phyloP scores from a whole-genome alignment of 37 sponge, comb jelly and placozoan species.

The Dysidea cf. avara region DNA sequence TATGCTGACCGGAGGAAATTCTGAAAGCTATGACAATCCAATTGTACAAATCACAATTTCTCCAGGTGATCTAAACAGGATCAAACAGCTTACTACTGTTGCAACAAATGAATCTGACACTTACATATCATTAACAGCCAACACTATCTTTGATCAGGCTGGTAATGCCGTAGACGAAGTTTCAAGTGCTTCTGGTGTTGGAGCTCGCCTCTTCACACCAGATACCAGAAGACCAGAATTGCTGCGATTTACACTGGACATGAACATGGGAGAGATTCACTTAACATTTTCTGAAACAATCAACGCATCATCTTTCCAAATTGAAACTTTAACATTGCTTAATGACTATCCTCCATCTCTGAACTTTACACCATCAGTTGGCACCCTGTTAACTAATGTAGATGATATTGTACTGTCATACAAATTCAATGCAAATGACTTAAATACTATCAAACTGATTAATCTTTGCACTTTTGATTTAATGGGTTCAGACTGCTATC shows the following conservation, averaged over 20 bases:
- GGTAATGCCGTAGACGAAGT: constrained; percentile 60
- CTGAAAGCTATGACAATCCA: constrained; percentile 77
- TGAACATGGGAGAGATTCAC: constrained; percentile 66
- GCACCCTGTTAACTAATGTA: constrained; percentile 37
- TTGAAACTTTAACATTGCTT: constrained; percentile 25
- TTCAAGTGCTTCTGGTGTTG: not conserved
- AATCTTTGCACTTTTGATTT: constrained; percentile 57
- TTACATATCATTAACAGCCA: constrained; percentile 43
- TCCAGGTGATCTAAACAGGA: constrained; percentile 58
- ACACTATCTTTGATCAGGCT: constrained; percentile 55
- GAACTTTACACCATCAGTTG: constrained; percentile 22
- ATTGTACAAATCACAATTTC: constrained; percentile 50
- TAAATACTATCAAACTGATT: constrained; percentile 75
- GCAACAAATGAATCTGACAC: constrained; percentile 34
- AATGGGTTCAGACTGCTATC: constrained; percentile 72
- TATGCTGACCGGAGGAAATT: constrained; percentile 66
- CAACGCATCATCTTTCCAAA: constrained; percentile 50
- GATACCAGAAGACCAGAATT: constrained; percentile 72
- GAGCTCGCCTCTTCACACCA: constrained; percentile 18
- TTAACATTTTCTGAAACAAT: constrained; percentile 86
- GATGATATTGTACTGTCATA: constrained; percentile 64
- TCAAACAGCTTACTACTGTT: constrained; percentile 65
- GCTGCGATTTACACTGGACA: constrained; percentile 55
- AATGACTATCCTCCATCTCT: constrained; percentile 13
- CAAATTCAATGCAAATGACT: constrained; percentile 43